A percentile compares a stretch with the other conserved stretches of the same genome.
Conservation (phyloP, 2,888 invertebrate species). For the Luffia ferchaultella region DNA sequence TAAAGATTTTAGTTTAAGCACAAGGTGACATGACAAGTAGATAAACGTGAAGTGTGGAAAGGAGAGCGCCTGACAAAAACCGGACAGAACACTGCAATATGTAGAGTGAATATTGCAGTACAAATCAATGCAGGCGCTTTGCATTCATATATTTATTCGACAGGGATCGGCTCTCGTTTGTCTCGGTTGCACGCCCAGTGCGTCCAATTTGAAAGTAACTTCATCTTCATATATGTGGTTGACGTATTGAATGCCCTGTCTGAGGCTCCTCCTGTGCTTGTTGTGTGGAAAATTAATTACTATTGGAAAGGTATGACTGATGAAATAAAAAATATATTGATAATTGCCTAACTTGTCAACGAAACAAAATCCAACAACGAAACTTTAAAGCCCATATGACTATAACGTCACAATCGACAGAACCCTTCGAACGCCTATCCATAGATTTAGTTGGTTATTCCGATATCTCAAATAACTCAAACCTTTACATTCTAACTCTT, state of each 20-base stretch:
- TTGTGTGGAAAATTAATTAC: constrained; percentile 16
- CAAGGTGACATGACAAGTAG: too few species aligned
- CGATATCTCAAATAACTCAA: constrained; percentile 19
- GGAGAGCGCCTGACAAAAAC: too few species aligned
- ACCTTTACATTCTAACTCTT: constrained; percentile 23
- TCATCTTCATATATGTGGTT: constrained; percentile 1
- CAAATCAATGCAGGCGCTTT: too few species aligned
- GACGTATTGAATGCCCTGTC: neutral
- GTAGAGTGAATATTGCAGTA: too few species aligned
- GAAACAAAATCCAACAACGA: constrained; percentile 23
- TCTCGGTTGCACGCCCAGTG: neutral
- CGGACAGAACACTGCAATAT: too few species aligned
- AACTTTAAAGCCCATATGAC: constrained; percentile 24
- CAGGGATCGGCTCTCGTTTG: neutral
- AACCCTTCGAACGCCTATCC: constrained; percentile 24
- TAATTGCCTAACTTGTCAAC: constrained; percentile 19
- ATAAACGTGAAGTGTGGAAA: too few species aligned
- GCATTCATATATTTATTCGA: neutral
- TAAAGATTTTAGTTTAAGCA: too few species aligned
- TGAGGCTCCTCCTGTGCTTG: too few species aligned
- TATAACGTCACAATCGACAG: constrained; percentile 22
- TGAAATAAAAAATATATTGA: constrained; percentile 22
- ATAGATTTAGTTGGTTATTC: constrained; percentile 27
- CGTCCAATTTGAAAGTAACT: neutral
- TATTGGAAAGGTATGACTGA: constrained; percentile 26